Evolutionary conservation across 2,888 invertebrate genomes (phyloP).

Genomic region (Epsilonema sp.): DNA sequence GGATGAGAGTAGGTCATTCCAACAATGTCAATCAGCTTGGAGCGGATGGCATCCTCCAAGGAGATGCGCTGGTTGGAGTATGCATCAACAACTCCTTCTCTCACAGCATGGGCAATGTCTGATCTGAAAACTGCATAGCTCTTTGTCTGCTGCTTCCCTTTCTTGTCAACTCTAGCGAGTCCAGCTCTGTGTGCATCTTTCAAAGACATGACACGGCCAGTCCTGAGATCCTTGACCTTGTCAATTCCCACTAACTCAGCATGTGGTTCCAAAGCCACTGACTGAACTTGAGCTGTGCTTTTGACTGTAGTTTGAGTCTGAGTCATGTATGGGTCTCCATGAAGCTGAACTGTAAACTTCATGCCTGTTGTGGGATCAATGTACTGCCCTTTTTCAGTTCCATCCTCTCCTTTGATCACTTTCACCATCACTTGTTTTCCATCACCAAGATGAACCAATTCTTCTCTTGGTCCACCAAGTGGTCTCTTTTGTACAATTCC

Average conservation of each 20-base stretch:
- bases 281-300: constrained; percentile 26
- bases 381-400: constrained; percentile 28
- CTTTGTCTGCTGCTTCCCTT: constrained; percentile 27
- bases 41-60: constrained; percentile 61
- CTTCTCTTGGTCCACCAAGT: constrained; percentile 13
- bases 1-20: constrained; percentile 19
- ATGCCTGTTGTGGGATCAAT: constrained; percentile 25
- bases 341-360: constrained; percentile 29
- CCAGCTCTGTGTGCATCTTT: constrained; percentile 28
- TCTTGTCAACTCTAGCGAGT: constrained; percentile 27
- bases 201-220: constrained; percentile 21
- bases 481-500: neutral
- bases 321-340: constrained; percentile 27
- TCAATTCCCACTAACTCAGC: constrained; percentile 29
- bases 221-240: constrained; percentile 23
- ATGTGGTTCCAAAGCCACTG: constrained; percentile 27
- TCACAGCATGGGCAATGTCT: constrained; percentile 41
- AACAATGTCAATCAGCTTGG: constrained; percentile 49
- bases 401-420: constrained; percentile 23
- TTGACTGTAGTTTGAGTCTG: constrained; percentile 29
- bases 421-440: constrained; percentile 28
- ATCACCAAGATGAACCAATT: constrained; percentile 23
- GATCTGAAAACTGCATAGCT: constrained; percentile 27
- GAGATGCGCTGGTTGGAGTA: constrained; percentile 52
- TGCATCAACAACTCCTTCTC: constrained; percentile 49